Evolutionary conservation across 2,797 vertebrate genomes (phyloP).

Genomic region (Phoxinus dragarum): DNA sequence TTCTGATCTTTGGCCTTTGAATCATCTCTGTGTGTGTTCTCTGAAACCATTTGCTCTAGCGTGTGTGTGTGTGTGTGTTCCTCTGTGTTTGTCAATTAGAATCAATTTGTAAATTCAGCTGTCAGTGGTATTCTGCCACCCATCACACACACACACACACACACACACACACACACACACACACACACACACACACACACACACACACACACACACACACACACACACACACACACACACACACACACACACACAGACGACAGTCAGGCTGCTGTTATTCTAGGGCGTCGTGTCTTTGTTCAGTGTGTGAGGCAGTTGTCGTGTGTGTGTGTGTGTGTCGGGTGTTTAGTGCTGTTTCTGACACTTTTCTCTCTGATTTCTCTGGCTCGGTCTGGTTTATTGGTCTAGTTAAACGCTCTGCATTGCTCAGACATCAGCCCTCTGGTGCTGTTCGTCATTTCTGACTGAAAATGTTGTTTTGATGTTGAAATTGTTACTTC

Average conservation of each 20-base stretch:
- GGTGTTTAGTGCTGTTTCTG: constrained; percentile 13
- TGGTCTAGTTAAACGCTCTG: background rate
- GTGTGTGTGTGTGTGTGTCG: background rate
- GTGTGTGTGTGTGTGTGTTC: constrained; percentile 53
- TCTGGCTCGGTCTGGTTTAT: background rate
- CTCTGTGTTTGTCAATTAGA: constrained; percentile 69
- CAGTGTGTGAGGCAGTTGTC: constrained; percentile 68
- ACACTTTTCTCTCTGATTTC: constrained; percentile 12
- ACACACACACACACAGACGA: constrained; percentile 1
- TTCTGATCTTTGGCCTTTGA: constrained; percentile 16
- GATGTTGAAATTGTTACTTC: too few species aligned
- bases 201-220: too few species aligned
- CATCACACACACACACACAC: constrained; percentile 11
- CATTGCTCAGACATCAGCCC: too few species aligned
- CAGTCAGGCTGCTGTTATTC: constrained; percentile 63
- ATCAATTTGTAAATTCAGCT: constrained; percentile 82
- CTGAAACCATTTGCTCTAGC: constrained; percentile 41
- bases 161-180: background rate
- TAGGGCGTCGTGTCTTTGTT: constrained; percentile 71
- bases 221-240: background rate
- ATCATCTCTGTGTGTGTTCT: constrained; percentile 46
- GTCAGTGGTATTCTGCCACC: constrained; percentile 62
- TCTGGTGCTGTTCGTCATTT: background rate
- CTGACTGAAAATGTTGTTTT: too few species aligned
- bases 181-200: too few species aligned